Conservation (phyloP, 2,888 invertebrate genomes). For the Beris morrisii region DNA sequence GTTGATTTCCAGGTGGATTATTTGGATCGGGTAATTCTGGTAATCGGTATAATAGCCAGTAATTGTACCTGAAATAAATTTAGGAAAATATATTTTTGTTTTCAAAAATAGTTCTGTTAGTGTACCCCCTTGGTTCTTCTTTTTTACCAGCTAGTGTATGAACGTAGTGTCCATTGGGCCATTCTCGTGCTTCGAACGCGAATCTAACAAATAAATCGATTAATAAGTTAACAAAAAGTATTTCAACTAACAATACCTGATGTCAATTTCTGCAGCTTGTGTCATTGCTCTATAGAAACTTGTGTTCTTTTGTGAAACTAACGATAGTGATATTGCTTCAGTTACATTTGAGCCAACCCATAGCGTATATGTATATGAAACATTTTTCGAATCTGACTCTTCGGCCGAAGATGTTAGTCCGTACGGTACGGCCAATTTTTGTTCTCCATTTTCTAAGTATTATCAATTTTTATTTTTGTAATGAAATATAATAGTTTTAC, state of each 20-base stretch:
- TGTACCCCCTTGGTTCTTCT: constrained; percentile 56
- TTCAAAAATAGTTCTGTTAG: constrained; percentile 7
- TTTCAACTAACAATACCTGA: constrained; percentile 49
- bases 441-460: constrained; percentile 54
- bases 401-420: constrained; percentile 55
- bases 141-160: constrained; percentile 70
- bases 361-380: constrained; percentile 80
- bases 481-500: neutral
- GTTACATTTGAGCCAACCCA: constrained; percentile 88
- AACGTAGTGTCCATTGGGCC: constrained; percentile 92
- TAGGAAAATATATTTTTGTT: neutral
- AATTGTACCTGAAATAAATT: constrained; percentile 69
- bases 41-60: constrained; percentile 84
- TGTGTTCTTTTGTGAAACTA: constrained; percentile 72
- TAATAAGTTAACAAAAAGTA: constrained; percentile 3
- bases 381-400: constrained; percentile 60
- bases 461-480: neutral
- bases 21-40: constrained; percentile 78
- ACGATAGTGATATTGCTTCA: constrained; percentile 74
- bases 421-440: constrained; percentile 54
- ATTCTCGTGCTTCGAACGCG: constrained; percentile 80
- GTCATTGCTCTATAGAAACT: constrained; percentile 77
- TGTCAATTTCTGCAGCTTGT: constrained; percentile 78
- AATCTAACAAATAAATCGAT: constrained; percentile 52
- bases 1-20: constrained; percentile 81